Conservation (phyloP, 2,113 vertebrate genomes). For the Cynoglossus semilaevis region DNA sequence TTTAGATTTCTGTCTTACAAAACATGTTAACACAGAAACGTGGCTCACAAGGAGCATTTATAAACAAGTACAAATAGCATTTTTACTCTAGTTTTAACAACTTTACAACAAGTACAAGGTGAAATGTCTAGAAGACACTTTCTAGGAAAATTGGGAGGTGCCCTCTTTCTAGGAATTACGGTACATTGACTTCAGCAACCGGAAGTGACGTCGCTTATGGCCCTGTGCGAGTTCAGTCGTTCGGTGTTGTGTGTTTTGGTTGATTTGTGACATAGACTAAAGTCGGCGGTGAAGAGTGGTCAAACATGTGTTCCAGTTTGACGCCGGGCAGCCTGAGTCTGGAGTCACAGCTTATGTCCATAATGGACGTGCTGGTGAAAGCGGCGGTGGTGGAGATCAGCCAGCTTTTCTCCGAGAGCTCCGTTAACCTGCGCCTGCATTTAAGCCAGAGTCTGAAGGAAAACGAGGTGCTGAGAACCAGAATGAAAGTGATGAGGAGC, state of each 20-base stretch:
- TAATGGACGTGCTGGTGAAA: constrained; percentile 72
- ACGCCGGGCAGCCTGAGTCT: constrained; percentile 38
- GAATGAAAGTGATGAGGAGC: constrained; percentile 70
- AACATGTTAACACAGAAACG: too few species aligned
- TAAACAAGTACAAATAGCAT: too few species aligned
- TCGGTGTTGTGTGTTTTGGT: neutral
- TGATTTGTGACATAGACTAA: neutral
- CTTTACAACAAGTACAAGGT: too few species aligned
- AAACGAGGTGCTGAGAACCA: constrained; percentile 65
- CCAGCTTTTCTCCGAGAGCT: constrained; percentile 70
- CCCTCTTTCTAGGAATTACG: constrained; percentile 44
- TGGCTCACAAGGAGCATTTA: too few species aligned
- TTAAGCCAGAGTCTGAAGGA: constrained; percentile 67
- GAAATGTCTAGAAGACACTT: neutral
- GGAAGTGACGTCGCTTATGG: constrained; percentile 46
- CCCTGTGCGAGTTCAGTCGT: constrained; percentile 21
- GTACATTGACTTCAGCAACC: constrained; percentile 39
- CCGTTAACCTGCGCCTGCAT: constrained; percentile 56
- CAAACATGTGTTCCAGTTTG: constrained; percentile 54
- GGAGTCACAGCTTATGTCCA: constrained; percentile 69
- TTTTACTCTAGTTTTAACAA: too few species aligned
- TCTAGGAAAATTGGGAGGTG: neutral
- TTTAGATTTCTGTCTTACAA: too few species aligned
- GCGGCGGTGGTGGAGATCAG: constrained; percentile 67
- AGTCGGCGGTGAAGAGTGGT: neutral